Percentiles rank a stretch among this genome's conserved stretches.
Evolutionary conservation across 2,113 vertebrate species (phyloP).

Genomic region (Triplophysa rosa): DNA sequence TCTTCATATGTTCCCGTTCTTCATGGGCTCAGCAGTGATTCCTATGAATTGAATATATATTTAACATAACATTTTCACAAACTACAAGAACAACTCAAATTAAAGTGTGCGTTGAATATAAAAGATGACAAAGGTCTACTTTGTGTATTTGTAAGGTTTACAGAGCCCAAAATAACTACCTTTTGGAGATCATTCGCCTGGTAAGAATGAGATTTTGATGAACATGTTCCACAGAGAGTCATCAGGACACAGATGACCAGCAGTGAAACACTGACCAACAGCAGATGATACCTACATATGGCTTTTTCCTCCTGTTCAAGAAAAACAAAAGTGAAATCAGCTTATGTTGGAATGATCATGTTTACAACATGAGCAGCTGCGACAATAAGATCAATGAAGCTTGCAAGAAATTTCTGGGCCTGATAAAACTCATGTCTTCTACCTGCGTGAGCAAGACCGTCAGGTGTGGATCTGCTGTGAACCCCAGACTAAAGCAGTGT

Average conservation of each 20-base stretch:
- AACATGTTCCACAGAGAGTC: conserved; percentile 62
- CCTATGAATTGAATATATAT: conserved; percentile 61
- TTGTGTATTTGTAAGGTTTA: neutral
- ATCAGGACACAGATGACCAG: conserved; percentile 69
- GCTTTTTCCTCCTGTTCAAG: conserved; percentile 64
- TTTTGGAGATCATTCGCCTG: conserved; percentile 61
- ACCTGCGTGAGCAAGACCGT: conserved; percentile 75
- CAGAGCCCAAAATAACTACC: conserved; percentile 55
- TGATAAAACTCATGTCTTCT: conserved; percentile 7
- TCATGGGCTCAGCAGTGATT: conserved; percentile 64
- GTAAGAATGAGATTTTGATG: conserved; percentile 43
- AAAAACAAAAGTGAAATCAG: neutral
- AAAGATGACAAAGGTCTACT: too few relatives aligned
- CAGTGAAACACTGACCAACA: conserved; percentile 67
- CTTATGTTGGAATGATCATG: too few relatives aligned
- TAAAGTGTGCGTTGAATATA: too few relatives aligned
- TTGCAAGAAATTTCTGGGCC: too few relatives aligned
- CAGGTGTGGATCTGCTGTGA: conserved; percentile 64
- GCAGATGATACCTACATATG: conserved; percentile 67
- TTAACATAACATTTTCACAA: too few relatives aligned
- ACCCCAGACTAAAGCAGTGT: conserved; percentile 67
- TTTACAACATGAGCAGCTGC: too few relatives aligned
- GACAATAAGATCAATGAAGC: too few relatives aligned
- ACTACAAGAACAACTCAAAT: too few relatives aligned
- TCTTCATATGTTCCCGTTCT: neutral